Evolutionary conservation across 2,797 vertebrate species (phyloP).

Genomic region (Cottoperca gobio): DNA sequence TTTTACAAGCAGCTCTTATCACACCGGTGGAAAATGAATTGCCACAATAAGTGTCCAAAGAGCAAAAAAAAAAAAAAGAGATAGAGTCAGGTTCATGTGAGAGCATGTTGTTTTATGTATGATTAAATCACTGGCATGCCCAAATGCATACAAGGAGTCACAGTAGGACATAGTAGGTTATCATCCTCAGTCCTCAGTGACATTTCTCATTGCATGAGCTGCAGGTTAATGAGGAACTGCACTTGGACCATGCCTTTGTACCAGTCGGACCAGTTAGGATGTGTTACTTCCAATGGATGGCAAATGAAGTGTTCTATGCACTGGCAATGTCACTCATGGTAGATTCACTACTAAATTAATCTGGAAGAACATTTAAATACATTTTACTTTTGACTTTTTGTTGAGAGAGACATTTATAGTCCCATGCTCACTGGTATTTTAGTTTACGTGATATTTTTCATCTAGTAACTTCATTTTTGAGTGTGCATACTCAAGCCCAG

Average conservation of each 20-base stretch:
- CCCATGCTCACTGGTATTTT: background rate
- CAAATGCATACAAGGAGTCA: constrained; percentile 1
- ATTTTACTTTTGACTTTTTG: background rate
- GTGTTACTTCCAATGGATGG: constrained; percentile 9
- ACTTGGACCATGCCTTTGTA: constrained; percentile 31
- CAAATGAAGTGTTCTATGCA: background rate
- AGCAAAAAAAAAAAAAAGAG: background rate
- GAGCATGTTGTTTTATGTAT: constrained; percentile 3
- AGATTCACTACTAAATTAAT: background rate
- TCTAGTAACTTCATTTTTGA: background rate
- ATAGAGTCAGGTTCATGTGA: background rate
- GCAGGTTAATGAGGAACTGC: constrained; percentile 55
- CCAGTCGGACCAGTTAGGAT: constrained; percentile 36
- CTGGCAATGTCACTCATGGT: background rate
- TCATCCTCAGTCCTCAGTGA: constrained; percentile 23
- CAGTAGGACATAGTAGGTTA: constrained; percentile 1
- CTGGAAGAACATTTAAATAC: background rate
- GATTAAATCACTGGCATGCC: background rate
- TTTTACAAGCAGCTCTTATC: constrained; percentile 1
- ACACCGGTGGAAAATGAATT: background rate
- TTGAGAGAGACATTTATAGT: background rate
- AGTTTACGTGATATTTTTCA: background rate
- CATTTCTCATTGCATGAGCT: constrained; percentile 34
- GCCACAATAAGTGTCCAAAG: background rate
- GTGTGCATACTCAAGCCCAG: background rate